A percentile compares a stretch with the other conserved stretches of the same genome.
Conservation (phyloP, 2,888 invertebrate species). For the Drosophila falleni region DNA sequence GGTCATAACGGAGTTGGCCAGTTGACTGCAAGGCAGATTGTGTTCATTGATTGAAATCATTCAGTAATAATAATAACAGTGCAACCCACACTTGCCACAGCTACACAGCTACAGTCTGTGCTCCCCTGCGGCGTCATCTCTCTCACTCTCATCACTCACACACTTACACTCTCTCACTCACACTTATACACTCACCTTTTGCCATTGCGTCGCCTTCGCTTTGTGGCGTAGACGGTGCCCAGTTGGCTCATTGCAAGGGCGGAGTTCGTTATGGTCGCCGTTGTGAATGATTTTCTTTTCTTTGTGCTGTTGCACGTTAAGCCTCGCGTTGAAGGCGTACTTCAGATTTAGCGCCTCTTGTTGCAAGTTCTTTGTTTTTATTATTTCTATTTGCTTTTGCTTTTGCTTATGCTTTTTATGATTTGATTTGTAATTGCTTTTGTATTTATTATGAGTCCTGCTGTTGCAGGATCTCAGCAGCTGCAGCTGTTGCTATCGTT, state of each 20-base stretch:
- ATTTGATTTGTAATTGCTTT: conserved; percentile 58
- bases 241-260: conserved; percentile 92
- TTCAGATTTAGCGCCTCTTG: conserved; percentile 37
- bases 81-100: conserved; percentile 23
- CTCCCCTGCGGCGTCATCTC: conserved; percentile 55
- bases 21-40: conserved; percentile 37
- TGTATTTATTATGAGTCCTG: conserved; percentile 65
- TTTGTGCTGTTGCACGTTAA: conserved; percentile 16
- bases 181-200: conserved; percentile 91
- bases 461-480: conserved; percentile 63
- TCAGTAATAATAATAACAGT: conserved; percentile 59
- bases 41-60: conserved; percentile 74
- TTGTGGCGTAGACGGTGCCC: conserved; percentile 98
- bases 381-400: conserved; percentile 18
- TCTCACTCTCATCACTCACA: conserved; percentile 4
- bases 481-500: conserved; percentile 43
- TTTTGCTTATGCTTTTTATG: conserved; percentile 28
- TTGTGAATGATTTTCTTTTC: conserved; percentile 77
- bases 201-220: conserved; percentile 96
- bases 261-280: conserved; percentile 85
- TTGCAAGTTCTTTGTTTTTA: conserved; percentile 38
- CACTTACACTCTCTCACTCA: conserved; percentile 80
- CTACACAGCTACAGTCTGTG: conserved; percentile 8
- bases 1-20: conserved; percentile 13
- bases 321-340: conserved; percentile 31